Evolutionary conservation across 2,888 invertebrate species (phyloP).

Genomic region (Synergus japonicus): DNA sequence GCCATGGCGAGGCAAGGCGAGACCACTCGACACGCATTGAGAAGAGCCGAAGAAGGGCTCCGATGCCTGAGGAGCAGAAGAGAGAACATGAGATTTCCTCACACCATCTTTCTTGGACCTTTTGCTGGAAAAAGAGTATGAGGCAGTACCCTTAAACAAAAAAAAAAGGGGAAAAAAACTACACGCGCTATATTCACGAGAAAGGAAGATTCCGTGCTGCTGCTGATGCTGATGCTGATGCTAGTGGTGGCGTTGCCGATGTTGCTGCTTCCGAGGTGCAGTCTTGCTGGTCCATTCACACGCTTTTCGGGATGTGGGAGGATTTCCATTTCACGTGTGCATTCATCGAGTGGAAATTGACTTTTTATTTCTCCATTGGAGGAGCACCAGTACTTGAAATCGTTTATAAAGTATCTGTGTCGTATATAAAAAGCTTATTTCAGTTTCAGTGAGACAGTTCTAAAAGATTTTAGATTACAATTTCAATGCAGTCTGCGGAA

Average conservation of each 20-base stretch:
- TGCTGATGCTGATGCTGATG: conserved; percentile 15
- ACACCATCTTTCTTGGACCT: conserved; percentile 30
- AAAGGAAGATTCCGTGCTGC: conserved; percentile 46
- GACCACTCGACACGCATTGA: conserved; percentile 60
- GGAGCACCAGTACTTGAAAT: conserved; percentile 27
- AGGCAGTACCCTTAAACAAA: neutral
- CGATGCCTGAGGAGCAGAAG: conserved; percentile 1
- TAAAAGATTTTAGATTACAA: conserved; percentile 36
- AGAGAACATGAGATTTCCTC: conserved; percentile 24
- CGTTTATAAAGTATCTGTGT: conserved; percentile 20
- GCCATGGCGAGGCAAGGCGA: conserved; percentile 59
- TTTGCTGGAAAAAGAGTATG: conserved; percentile 29
- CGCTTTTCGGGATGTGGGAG: conserved; percentile 24
- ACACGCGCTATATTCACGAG: conserved; percentile 56
- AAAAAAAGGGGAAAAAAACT: conserved; percentile 39
- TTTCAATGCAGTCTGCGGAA: conserved; percentile 1
- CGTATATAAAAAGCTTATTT: conserved; percentile 3
- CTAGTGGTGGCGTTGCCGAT: conserved; percentile 20
- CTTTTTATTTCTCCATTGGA: conserved; percentile 27
- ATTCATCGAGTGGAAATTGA: conserved; percentile 33
- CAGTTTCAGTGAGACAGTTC: neutral
- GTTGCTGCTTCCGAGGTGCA: conserved; percentile 35
- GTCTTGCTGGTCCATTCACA: conserved; percentile 29
- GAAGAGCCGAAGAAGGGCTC: conserved; percentile 42
- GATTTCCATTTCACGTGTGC: conserved; percentile 37